These are phyloP conservation scores for Drosophila multiciliata DNA, from an alignment of 2,888 invertebrate genomes.

Conservation along the genomic window DNA sequence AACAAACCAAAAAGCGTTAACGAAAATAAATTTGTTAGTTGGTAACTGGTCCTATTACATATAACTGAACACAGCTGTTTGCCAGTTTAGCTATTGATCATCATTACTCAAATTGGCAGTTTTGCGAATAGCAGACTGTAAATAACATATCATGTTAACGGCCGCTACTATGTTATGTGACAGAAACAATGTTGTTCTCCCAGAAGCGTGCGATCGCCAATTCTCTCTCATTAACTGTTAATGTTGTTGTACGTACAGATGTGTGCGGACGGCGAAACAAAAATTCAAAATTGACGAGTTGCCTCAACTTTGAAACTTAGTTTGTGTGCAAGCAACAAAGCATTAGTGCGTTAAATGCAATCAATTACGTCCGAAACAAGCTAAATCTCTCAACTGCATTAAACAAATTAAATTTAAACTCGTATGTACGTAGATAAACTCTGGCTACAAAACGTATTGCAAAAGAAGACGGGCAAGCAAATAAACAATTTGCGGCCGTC, in stretches of 20 bases:
- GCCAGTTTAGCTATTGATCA: background rate
- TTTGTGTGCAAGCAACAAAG: conserved; percentile 33
- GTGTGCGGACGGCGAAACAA: conserved; percentile 55
- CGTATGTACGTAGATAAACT: conserved; percentile 15
- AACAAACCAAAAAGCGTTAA: background rate
- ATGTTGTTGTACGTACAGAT: conserved; percentile 59
- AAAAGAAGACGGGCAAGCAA: conserved; percentile 52
- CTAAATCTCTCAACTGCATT: conserved; percentile 7
- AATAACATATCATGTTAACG: conserved; percentile 19
- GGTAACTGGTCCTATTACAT: background rate
- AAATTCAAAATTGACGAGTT: conserved; percentile 49
- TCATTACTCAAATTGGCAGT: conserved; percentile 2
- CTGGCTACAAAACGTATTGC: conserved; percentile 45
- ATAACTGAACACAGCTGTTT: background rate
- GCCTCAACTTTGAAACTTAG: conserved; percentile 41
- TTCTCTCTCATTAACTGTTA: conserved; percentile 62
- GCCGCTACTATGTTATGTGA: conserved; percentile 6
- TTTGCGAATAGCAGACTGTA: conserved; percentile 19
- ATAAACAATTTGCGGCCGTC: conserved; percentile 58
- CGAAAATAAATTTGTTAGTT: background rate
- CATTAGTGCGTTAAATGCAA: conserved; percentile 36
- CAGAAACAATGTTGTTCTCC: conserved; percentile 9
- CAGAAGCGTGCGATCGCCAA: conserved; percentile 33
- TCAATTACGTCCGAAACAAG: conserved; percentile 20
- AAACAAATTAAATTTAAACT: conserved; percentile 16